Base-by-base conservation (phyloP, 1,140 invertebrate species). In the Tetranychus cinnabarinus region DNA sequence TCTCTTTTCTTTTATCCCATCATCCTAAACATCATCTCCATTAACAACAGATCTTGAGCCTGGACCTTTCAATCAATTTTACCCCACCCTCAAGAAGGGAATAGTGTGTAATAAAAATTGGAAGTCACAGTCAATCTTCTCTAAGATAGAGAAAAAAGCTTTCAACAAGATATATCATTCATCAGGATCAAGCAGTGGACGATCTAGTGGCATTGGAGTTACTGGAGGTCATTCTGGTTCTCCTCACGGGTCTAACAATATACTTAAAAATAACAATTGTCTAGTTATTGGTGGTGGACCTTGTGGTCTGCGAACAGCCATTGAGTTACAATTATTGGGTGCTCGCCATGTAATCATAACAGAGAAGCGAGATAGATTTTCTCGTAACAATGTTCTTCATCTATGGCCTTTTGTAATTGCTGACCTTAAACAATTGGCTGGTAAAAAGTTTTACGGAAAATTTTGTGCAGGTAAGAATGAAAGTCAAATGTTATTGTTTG, bases 371-470 rank as follows among this genome's bases (percentile, higher is more conserved):
- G 88, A 92, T 73, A 78, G 88, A 2, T 86, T 95, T 73, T 88
- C 88, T 10, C 66, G 95, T 23, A 97, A 98, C 75, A 99, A 99
- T 75, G 93, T 98, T 8, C 79, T 99, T 48, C 95, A 98, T 74
- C 75, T 99, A 46, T 98, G 95, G 95, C 92, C 93, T 35, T 97
- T 91, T 73, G 89, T 98, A 34, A 97, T 98, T 61, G 85, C 91
- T 66, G 95, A 99, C 75, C 76, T 99, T 47, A 80, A 86, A 58
- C 82, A 81, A 62, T 78, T 99, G 4, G 95, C 91, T 15, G 93
- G 92, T 47, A 99, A 99, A 72, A 95, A 96, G 70, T 97, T 98
- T 74, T 97, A 92, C 73, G 92, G 92, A 10, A 97, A 97, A 75
- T 98, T 99, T 73, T 98, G 93, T 76, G 92, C 92, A 2, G 95